Evolutionary conservation across 35 echinoderm and acorn worm genomes (phyloP).

Genomic region (Eucidaris tribuloides): DNA sequence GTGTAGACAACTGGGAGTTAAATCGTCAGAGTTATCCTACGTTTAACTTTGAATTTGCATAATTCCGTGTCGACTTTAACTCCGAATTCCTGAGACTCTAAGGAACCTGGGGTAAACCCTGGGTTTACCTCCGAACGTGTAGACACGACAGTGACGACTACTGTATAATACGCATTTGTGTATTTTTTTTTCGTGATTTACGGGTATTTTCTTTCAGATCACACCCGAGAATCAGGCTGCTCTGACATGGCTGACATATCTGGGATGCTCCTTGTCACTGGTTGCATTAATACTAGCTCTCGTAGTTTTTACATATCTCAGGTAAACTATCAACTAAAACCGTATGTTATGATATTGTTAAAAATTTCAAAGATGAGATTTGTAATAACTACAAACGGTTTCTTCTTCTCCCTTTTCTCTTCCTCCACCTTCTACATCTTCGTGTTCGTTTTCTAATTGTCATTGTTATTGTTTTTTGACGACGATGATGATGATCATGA

Average conservation of each 20-base stretch:
- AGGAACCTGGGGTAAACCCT: no score
- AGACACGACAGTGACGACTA: no score
- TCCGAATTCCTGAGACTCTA: no score
- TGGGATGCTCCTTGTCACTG: conserved; percentile 32
- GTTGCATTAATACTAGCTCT: conserved; percentile 10
- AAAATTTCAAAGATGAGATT: not conserved
- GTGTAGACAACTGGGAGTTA: no score
- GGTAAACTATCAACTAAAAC: conserved; percentile 17
- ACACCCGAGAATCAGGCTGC: not conserved
- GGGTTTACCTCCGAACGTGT: no score
- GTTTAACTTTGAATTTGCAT: no score
- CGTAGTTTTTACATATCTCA: conserved; percentile 8
- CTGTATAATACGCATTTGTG: no score
- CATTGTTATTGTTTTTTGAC: not conserved
- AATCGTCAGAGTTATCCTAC: no score
- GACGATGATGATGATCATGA: not conserved
- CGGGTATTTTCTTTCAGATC: conserved; percentile 29
- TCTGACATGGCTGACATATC: conserved; percentile 40
- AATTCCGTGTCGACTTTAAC: no score
- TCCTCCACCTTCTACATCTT: not conserved
- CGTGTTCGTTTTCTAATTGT: not conserved
- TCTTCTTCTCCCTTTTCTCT: not conserved
- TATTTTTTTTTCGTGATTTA: no score
- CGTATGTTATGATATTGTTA: not conserved
- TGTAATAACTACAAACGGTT: not conserved